phyloP scores from a whole-genome alignment of 2,888 invertebrate genomes.

The Phymatocera aterrima region DNA sequence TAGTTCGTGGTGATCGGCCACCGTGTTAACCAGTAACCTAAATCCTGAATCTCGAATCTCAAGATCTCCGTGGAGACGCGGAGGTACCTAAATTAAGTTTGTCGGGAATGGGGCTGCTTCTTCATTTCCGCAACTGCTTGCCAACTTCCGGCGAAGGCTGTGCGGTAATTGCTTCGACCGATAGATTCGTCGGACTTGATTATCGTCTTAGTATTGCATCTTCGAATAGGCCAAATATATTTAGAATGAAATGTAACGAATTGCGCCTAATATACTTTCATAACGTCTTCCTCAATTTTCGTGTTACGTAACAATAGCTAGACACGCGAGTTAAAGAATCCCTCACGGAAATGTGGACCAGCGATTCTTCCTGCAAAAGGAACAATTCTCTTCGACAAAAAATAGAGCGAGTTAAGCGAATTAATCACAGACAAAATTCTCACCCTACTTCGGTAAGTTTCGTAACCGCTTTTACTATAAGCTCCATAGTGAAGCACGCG shows the following conservation, averaged over 20 bases:
- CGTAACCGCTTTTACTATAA: conserved; percentile 37
- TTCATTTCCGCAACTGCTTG: conserved; percentile 70
- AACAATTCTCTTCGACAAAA: background rate
- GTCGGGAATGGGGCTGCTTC: conserved; percentile 50
- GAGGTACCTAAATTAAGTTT: conserved; percentile 48
- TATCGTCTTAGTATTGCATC: background rate
- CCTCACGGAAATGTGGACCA: background rate
- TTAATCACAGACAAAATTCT: conserved; percentile 24
- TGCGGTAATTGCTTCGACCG: conserved; percentile 52
- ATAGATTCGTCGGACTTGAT: conserved; percentile 14
- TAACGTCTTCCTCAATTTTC: background rate
- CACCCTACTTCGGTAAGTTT: conserved; percentile 34
- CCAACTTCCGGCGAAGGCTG: conserved; percentile 55
- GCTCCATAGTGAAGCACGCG: background rate
- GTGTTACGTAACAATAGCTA: background rate
- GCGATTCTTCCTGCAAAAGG: background rate
- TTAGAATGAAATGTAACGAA: background rate
- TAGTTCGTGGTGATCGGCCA: background rate
- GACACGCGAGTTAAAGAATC: background rate
- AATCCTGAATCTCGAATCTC: conserved; percentile 18
- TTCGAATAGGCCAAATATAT: background rate
- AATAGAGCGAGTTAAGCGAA: background rate
- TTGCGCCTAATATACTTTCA: background rate
- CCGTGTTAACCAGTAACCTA: background rate
- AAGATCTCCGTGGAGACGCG: conserved; percentile 49